Base-by-base conservation (phyloP, 2,797 vertebrate genomes). In the Cephalopachus bancanus region DNA sequence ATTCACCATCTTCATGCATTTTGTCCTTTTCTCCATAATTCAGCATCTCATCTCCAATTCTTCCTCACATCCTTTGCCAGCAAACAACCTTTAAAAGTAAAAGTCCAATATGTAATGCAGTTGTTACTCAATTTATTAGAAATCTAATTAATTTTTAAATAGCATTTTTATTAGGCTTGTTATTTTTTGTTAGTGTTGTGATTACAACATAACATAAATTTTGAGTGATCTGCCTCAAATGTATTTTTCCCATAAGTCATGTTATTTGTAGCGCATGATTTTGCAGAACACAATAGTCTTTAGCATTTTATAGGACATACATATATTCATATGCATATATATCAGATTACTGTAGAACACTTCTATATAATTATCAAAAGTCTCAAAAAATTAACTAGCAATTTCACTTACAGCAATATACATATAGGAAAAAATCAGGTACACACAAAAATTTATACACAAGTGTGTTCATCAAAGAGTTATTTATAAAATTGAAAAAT, bases 141-240 rank as follows among this genome's bases (percentile, higher is more conserved):
- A 93, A 87, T 11, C 57, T 87, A 79, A 92, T 96, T 93, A 89
- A 92, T 93, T 95, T 94, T 95, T 96, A 95, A 97, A 91, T 60
- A 84, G 67, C 51, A 59, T 81, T 94, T 93, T 97, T 96, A 95
- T 97, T 84, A 72, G 7, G 33, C 89, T 78, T 76, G 55, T 88
- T 93, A 92, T 53, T 89, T 96, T 97, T 94, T 90, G 86, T 94
- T 87, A 65, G 30, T 65, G 64, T 75, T 83, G 28, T 72, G 30
- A 55, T 93, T 93, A 95, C 30, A 62, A 51, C 2, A 9, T 57
- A 86, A 75, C 69, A 96, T 95, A 96, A 93, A 97, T 96, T 95
- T 89, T 95, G 44, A 93, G 55, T 78, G 17, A 91, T 89, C 22
- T 57, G 67, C 49, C 81, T 88, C 81, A 93, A 88, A 83, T 17